phyloP scores from a whole-genome alignment of 2,888 invertebrate species.

The Lamproptera curius region DNA sequence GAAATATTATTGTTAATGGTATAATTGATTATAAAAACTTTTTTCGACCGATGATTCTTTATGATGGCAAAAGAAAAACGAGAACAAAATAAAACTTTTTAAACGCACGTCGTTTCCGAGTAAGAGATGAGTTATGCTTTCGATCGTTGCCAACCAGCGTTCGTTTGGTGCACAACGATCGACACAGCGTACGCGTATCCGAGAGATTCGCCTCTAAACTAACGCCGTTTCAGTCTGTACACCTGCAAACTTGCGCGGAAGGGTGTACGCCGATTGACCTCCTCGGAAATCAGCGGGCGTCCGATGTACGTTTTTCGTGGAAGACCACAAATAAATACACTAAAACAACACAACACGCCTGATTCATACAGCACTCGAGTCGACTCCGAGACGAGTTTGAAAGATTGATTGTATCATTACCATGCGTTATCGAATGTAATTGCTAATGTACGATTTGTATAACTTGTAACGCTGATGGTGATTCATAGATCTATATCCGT shows the following conservation, averaged over 20 bases:
- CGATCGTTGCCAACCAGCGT: not conserved
- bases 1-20: too few relatives aligned
- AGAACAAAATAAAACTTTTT: not conserved
- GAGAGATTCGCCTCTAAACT: not conserved
- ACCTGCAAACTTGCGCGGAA: not conserved
- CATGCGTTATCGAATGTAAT: too few relatives aligned
- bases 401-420: too few relatives aligned
- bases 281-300: conserved; percentile 13
- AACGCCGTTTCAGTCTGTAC: not conserved
- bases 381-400: conserved; percentile 3
- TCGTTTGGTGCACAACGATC: conserved; percentile 3
- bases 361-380: conserved; percentile 14
- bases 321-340: conserved; percentile 15
- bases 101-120: conserved; percentile 10
- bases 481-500: too few relatives aligned
- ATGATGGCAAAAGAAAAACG: not conserved
- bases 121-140: conserved; percentile 15
- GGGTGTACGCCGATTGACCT: conserved; percentile 12
- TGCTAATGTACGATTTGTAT: too few relatives aligned
- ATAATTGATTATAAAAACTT: too few relatives aligned
- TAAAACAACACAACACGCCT: conserved; percentile 6
- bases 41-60: too few relatives aligned
- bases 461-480: too few relatives aligned
- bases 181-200: not conserved
- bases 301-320: conserved; percentile 16